Conservation (phyloP, 2,113 vertebrate species). For the Siphamia tubifer region DNA sequence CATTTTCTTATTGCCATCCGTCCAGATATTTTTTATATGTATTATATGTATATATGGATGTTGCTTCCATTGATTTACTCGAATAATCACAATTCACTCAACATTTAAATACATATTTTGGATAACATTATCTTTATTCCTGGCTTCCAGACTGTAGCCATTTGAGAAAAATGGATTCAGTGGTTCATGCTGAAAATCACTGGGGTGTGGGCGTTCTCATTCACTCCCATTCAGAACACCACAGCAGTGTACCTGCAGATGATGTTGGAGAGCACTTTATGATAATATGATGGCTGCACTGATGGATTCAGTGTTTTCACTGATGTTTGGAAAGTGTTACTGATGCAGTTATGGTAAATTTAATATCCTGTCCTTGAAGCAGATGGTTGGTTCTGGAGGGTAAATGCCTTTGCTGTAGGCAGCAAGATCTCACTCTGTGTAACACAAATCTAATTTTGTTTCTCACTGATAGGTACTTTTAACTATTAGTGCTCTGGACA, state of each 20-base stretch:
- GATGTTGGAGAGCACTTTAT: not conserved
- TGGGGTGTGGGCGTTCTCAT: too few species aligned
- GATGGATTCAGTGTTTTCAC: not conserved
- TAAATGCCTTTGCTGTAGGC: not conserved
- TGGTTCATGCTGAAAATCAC: not conserved
- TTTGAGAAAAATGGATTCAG: not conserved
- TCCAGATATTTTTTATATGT: too few species aligned
- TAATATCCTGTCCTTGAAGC: slow-evolving; percentile 7
- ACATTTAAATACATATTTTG: too few species aligned
- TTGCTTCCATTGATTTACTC: not conserved
- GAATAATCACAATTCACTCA: too few species aligned
- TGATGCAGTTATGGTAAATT: not conserved
- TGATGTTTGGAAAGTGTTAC: not conserved
- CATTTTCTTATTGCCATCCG: too few species aligned
- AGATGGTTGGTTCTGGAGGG: slow-evolving; percentile 3
- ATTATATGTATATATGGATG: too few species aligned
- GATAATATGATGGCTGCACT: not conserved
- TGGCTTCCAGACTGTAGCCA: not conserved
- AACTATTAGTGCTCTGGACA: too few species aligned
- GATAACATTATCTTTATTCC: not conserved
- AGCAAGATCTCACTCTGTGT: not conserved
- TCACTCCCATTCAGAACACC: too few species aligned
- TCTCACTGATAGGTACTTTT: not conserved
- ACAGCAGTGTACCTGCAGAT: not conserved
- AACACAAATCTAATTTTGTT: not conserved